phyloP scores from a whole-genome alignment of 1,140 invertebrate species.

The Drosophila subpulchrella region DNA sequence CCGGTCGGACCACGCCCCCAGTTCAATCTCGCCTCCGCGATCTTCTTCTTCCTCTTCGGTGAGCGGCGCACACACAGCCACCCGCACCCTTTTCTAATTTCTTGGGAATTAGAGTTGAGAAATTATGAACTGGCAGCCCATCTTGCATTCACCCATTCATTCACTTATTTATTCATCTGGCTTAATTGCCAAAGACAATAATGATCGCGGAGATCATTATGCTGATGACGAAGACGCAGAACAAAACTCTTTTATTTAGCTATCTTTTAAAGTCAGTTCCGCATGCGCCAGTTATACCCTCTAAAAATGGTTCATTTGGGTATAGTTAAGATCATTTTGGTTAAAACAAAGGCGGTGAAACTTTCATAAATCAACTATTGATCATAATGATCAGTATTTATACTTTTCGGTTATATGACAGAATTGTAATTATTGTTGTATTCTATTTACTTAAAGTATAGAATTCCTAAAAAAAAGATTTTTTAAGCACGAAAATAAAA shows the following conservation, averaged over 20 bases:
- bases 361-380: too few relatives aligned
- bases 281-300: slow-evolving; percentile 35
- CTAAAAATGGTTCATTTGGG: background rate
- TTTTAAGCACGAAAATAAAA: too few relatives aligned
- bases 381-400: too few relatives aligned
- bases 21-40: slow-evolving; percentile 49
- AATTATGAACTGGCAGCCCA: slow-evolving; percentile 54
- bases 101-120: slow-evolving; percentile 78
- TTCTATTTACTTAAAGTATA: too few relatives aligned
- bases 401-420: too few relatives aligned
- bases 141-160: slow-evolving; percentile 36
- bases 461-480: too few relatives aligned
- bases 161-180: slow-evolving; percentile 62
- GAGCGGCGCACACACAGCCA: background rate
- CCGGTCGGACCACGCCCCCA: slow-evolving; percentile 42
- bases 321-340: too few relatives aligned
- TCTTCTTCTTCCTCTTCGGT: slow-evolving; percentile 2
- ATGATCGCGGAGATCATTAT: slow-evolving; percentile 36
- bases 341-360: too few relatives aligned
- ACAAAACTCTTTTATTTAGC: slow-evolving; percentile 70
- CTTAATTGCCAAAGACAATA: slow-evolving; percentile 62
- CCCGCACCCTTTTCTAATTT: slow-evolving; percentile 72
- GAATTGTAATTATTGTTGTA: too few relatives aligned
- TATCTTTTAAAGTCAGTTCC: slow-evolving; percentile 35
- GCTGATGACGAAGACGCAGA: slow-evolving; percentile 39